These are phyloP conservation scores for Phoenicopterus ruber DNA, from an alignment of 2,113 vertebrate species.

Conservation along the genomic window DNA sequence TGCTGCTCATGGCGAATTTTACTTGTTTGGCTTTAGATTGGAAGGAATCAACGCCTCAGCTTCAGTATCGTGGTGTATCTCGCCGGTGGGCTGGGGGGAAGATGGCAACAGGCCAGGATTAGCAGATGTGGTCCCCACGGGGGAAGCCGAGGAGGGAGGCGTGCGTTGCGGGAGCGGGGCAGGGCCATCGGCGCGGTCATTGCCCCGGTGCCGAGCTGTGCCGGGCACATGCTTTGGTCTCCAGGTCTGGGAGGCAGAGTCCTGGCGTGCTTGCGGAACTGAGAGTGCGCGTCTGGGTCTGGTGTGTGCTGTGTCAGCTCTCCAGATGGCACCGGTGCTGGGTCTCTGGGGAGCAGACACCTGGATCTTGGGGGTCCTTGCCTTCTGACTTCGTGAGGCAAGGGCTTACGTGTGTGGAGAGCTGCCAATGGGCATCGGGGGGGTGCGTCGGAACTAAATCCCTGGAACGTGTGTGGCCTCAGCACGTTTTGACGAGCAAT, in stretches of 20 bases:
- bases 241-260: neutral
- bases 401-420: fast-evolving
- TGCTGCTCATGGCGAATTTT: neutral
- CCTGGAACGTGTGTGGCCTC: neutral
- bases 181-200: neutral
- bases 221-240: neutral
- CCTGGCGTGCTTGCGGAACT: fast-evolving
- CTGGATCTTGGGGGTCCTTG: neutral
- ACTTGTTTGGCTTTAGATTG: neutral
- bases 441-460: neutral
- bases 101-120: neutral
- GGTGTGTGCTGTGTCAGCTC: neutral
- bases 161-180: neutral
- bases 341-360: neutral
- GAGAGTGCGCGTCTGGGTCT: fast-evolving
- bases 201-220: neutral
- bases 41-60: neutral
- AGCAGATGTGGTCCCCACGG: neutral
- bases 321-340: neutral
- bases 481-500: fast-evolving
- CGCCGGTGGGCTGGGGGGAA: neutral
- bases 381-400: fast-evolving
- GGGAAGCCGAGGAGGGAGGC: neutral
- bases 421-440: neutral
- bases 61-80: neutral